A percentile compares a stretch with the other conserved stretches of the same genome.
Conservation (phyloP, 2,113 vertebrate species). For the Microtus pennsylvanicus region DNA sequence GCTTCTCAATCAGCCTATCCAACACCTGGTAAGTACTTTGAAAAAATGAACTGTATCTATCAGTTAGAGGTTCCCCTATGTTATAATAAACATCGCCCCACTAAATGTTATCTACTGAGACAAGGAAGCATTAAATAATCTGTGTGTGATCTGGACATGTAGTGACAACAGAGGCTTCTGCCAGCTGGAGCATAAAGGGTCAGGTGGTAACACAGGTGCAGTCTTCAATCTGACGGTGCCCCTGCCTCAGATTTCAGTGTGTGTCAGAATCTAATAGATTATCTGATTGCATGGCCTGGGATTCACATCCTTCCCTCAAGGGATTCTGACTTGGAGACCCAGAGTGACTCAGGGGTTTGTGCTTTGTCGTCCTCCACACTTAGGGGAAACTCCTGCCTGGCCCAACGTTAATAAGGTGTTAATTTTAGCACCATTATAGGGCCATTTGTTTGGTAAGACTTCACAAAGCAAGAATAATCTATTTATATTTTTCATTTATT, state of each 20-base stretch:
- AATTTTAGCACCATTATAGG: neutral
- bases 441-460: neutral
- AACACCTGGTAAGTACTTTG: neutral
- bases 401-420: neutral
- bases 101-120: neutral
- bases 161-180: neutral
- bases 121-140: neutral
- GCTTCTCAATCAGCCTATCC: fast-evolving
- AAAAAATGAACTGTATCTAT: neutral
- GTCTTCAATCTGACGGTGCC: neutral
- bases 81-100: neutral
- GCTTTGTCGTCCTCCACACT: neutral
- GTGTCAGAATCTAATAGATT: neutral
- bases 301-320: neutral
- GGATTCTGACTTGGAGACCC: neutral
- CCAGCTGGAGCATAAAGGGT: no score
- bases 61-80: neutral
- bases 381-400: neutral
- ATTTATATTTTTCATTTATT: no score
- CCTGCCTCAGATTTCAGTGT: neutral
- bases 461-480: neutral
- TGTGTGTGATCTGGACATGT: neutral
- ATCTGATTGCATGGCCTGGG: neutral
- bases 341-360: no score
- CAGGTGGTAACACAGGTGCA: no score